These are phyloP conservation scores for Drosophila pallidifrons DNA, from an alignment of 1,140 invertebrate genomes.

Conservation along the genomic window DNA sequence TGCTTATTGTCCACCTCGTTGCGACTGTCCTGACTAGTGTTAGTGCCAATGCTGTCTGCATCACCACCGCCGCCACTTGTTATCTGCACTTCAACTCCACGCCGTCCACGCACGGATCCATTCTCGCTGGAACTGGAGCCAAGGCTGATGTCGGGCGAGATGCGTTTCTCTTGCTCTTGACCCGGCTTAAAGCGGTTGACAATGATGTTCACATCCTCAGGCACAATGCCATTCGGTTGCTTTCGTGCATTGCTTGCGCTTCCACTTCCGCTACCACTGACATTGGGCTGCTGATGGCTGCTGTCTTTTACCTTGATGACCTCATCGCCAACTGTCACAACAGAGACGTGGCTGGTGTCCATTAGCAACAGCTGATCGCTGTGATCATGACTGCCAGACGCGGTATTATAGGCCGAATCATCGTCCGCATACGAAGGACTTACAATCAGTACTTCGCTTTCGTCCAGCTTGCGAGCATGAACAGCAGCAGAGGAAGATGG, in stretches of 20 bases:
- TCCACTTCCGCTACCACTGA: background rate
- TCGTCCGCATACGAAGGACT: conserved; percentile 87
- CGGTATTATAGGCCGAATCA: conserved; percentile 78
- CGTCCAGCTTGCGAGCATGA: conserved; percentile 88
- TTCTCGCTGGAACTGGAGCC: conserved; percentile 86
- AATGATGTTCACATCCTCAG: conserved; percentile 83
- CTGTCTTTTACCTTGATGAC: conserved; percentile 90
- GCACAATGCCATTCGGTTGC: conserved; percentile 59
- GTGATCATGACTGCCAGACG: conserved; percentile 74
- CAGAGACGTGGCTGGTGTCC: conserved; percentile 94
- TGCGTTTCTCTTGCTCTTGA: conserved; percentile 60
- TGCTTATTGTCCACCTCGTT: conserved; percentile 86
- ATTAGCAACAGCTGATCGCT: conserved; percentile 70
- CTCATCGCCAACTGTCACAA: conserved; percentile 94
- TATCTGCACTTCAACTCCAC: conserved; percentile 76
- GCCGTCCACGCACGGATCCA: conserved; percentile 85
- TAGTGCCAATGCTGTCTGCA: conserved; percentile 92
- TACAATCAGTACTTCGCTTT: conserved; percentile 92
- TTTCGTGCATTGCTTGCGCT: conserved; percentile 13
- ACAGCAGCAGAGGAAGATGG: conserved; percentile 65
- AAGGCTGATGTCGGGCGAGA: conserved; percentile 79
- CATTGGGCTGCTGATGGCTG: conserved; percentile 72
- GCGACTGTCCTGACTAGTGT: conserved; percentile 91
- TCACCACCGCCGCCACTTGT: conserved; percentile 87
- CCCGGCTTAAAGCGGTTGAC: conserved; percentile 76